Percentiles rank a stretch among this genome's conserved stretches.
Conservation (phyloP, 2,113 vertebrate species). For the Aviceda subcristata region DNA sequence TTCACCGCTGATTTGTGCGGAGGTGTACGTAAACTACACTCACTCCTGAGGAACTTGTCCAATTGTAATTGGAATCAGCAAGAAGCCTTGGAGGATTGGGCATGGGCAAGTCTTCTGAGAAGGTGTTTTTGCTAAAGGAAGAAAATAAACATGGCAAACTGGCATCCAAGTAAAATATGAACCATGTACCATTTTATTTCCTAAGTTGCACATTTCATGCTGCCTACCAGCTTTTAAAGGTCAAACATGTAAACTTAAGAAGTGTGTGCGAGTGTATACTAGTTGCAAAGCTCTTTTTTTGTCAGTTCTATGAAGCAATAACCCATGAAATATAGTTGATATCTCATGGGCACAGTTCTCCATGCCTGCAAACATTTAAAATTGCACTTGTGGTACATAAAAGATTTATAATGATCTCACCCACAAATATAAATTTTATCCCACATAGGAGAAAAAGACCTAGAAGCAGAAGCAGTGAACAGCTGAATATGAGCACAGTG, state of each 20-base stretch:
- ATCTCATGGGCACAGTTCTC: constrained; percentile 65
- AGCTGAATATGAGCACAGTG: constrained; percentile 60
- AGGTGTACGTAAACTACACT: neutral
- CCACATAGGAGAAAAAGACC: constrained; percentile 51
- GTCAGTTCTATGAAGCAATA: constrained; percentile 47
- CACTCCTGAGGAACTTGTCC: neutral
- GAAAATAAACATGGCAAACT: neutral
- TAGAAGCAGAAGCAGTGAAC: constrained; percentile 65
- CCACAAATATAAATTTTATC: constrained; percentile 72
- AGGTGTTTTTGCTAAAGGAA: neutral
- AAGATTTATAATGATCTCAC: constrained; percentile 76
- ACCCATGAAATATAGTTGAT: constrained; percentile 54
- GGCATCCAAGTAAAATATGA: neutral
- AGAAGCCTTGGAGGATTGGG: neutral
- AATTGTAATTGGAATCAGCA: neutral
- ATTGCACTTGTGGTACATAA: constrained; percentile 69
- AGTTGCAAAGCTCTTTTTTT: constrained; percentile 48
- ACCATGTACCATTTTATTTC: neutral
- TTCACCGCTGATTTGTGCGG: neutral
- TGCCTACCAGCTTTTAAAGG: constrained; percentile 39
- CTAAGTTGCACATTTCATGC: neutral
- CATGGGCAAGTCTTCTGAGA: neutral
- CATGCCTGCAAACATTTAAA: constrained; percentile 71
- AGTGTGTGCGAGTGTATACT: neutral
- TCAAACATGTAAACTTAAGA: constrained; percentile 39